These are phyloP conservation scores for Coranthus polyacanthus DNA, from an alignment of 2,797 vertebrate genomes.

Conservation along the genomic window DNA sequence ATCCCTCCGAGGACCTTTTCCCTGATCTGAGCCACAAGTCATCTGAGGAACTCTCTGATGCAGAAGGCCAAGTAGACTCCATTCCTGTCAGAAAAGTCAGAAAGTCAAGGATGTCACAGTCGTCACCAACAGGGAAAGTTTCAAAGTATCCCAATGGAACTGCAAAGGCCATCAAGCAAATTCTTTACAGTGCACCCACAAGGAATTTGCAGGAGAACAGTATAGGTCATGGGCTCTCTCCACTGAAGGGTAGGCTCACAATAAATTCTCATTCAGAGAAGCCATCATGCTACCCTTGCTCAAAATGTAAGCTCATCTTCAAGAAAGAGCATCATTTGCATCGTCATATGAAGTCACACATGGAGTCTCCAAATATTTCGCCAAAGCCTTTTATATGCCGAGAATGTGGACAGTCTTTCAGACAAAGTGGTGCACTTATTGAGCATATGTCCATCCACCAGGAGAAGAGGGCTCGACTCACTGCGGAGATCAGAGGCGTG, in stretches of 20 bases:
- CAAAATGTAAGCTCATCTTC: constrained; percentile 95
- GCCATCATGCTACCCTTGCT: constrained; percentile 90
- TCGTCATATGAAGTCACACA: constrained; percentile 92
- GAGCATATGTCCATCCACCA: constrained; percentile 95
- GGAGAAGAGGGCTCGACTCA: constrained; percentile 88
- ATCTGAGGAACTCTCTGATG: constrained; percentile 83
- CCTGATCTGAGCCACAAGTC: constrained; percentile 76
- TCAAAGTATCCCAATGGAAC: constrained; percentile 87
- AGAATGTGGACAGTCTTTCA: constrained; percentile 95
- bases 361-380: constrained; percentile 89
- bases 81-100: constrained; percentile 84
- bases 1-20: constrained; percentile 92
- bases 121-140: constrained; percentile 85
- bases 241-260: constrained; percentile 87
- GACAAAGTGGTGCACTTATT: constrained; percentile 91
- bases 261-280: constrained; percentile 87
- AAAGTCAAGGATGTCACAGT: constrained; percentile 87
- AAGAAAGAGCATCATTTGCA: constrained; percentile 94
- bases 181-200: constrained; percentile 87
- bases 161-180: constrained; percentile 91
- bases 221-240: constrained; percentile 89
- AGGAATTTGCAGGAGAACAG: constrained; percentile 88
- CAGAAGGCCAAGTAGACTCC: constrained; percentile 77
- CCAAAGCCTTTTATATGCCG: constrained; percentile 94
- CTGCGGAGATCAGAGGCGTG: constrained; percentile 89